phyloP scores from a whole-genome alignment of 1,140 invertebrate species.

The Heliconius nattereri region DNA sequence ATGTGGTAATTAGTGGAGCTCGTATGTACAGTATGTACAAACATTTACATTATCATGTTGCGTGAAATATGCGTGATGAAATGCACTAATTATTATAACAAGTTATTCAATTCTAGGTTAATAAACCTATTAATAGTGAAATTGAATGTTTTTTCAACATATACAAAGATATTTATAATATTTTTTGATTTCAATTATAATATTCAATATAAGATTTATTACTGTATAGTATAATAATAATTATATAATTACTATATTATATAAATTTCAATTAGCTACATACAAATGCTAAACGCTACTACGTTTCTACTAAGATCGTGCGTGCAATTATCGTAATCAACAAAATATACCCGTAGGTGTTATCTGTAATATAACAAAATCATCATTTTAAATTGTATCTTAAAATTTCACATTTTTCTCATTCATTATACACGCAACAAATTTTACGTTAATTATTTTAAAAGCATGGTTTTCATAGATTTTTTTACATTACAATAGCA shows the following conservation, averaged over 20 bases:
- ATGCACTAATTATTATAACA: constrained; percentile 28
- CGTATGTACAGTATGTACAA: constrained; percentile 2
- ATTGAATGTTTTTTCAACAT: neutral
- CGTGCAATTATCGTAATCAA: neutral
- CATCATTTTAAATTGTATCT: constrained; percentile 1
- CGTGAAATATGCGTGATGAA: constrained; percentile 22
- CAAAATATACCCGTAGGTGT: neutral
- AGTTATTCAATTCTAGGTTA: constrained; percentile 19
- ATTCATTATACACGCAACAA: neutral
- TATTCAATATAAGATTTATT: neutral
- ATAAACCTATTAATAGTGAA: constrained; percentile 15
- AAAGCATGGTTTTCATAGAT: neutral
- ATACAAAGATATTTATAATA: neutral
- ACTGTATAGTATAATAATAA: neutral
- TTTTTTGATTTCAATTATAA: neutral
- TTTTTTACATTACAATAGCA: neutral
- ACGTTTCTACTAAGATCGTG: neutral
- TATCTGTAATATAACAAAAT: constrained; percentile 9
- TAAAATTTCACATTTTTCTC: constrained; percentile 8
- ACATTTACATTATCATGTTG: constrained; percentile 31
- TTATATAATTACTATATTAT: neutral
- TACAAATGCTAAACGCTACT: neutral
- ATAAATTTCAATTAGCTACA: neutral
- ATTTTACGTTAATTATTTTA: neutral
- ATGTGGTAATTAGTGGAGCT: constrained; percentile 17